phyloP scores from a whole-genome alignment of 2,797 vertebrate genomes.

The Artibeus lituratus region DNA sequence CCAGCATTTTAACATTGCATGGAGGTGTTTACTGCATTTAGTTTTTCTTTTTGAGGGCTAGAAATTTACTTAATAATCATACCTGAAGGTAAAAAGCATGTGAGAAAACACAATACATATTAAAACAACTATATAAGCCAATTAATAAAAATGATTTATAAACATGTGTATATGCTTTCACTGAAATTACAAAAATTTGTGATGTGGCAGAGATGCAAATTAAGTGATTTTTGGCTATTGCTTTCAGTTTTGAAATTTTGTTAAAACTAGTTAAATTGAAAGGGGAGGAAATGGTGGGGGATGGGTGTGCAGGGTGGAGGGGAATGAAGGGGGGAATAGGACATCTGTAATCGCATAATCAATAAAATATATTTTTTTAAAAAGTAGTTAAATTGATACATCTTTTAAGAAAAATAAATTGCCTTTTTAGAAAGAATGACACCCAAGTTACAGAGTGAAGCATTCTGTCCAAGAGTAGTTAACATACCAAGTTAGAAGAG shows the following conservation, averaged over 20 bases:
- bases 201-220: neutral
- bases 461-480: neutral
- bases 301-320: too few relatives aligned
- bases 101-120: constrained; percentile 40
- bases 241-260: constrained; percentile 5
- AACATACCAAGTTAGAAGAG: constrained; percentile 12
- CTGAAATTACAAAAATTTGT: constrained; percentile 15
- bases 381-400: neutral
- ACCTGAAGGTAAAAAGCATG: constrained; percentile 34
- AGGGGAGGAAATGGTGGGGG: too few relatives aligned
- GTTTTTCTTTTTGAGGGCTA: constrained; percentile 54
- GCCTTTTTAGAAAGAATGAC: neutral
- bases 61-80: constrained; percentile 54
- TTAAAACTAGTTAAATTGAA: too few relatives aligned
- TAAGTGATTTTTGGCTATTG: neutral
- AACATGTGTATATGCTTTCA: neutral
- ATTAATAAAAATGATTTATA: constrained; percentile 41
- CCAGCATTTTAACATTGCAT: constrained; percentile 39
- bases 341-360: too few relatives aligned
- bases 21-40: constrained; percentile 53
- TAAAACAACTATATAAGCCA: constrained; percentile 18
- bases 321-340: too few relatives aligned
- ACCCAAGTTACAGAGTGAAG: neutral
- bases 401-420: constrained; percentile 19
- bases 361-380: too few relatives aligned